A percentile compares a stretch with the other conserved stretches of the same genome.
phyloP scores from a whole-genome alignment of 1,140 invertebrate species.

The Monochamus saltuarius region DNA sequence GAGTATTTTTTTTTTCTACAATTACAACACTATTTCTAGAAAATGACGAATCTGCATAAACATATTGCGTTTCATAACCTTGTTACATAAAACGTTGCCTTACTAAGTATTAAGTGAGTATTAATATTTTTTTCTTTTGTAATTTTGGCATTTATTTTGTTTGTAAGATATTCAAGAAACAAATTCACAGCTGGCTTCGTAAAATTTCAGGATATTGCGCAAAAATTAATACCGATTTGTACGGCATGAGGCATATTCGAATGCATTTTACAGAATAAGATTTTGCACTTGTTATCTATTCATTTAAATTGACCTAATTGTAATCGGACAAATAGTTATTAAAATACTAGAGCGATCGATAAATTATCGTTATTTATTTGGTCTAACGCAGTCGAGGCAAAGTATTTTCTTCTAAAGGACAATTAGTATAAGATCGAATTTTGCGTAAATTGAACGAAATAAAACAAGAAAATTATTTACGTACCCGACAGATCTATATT shows the following conservation, averaged over 20 bases:
- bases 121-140: too few species aligned
- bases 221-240: too few species aligned
- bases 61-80: too few species aligned
- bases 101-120: too few species aligned
- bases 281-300: constrained; percentile 36
- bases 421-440: constrained; percentile 41
- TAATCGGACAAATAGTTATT: constrained; percentile 40
- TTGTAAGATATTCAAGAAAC: too few species aligned
- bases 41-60: too few species aligned
- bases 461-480: constrained; percentile 45
- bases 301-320: constrained; percentile 47
- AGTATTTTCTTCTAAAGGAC: constrained; percentile 25
- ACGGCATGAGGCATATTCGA: constrained; percentile 1
- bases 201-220: too few species aligned
- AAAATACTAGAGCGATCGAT: constrained; percentile 35
- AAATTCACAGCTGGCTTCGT: too few species aligned
- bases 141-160: too few species aligned
- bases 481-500: constrained; percentile 41
- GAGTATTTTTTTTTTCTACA: too few species aligned
- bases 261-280: constrained; percentile 22
- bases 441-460: constrained; percentile 45
- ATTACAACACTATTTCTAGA: too few species aligned
- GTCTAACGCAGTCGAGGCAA: constrained; percentile 23
- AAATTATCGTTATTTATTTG: constrained; percentile 34
- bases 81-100: too few species aligned